Evolutionary conservation across 1,140 invertebrate species (phyloP).

Genomic region (Lordiphosa clarofinis): DNA sequence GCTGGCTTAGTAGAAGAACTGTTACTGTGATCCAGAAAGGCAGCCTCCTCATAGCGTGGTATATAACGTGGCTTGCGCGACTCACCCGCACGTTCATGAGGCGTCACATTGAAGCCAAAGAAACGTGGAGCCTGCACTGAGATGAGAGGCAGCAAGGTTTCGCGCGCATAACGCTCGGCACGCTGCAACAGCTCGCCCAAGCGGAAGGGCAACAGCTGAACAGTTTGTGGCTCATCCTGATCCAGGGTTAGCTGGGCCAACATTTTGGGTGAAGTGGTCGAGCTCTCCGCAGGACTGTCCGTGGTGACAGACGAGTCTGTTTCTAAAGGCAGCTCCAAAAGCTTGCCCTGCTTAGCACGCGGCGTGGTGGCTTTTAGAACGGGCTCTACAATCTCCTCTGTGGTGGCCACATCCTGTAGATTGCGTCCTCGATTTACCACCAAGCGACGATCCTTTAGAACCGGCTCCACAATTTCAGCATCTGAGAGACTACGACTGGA

Average conservation of each 20-base stretch:
- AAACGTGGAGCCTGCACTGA: conserved; percentile 88
- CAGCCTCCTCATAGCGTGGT: conserved; percentile 69
- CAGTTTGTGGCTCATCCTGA: conserved; percentile 81
- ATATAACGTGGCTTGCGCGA: conserved; percentile 76
- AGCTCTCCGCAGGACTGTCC: background rate
- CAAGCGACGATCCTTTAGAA: conserved; percentile 60
- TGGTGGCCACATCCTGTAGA: conserved; percentile 69
- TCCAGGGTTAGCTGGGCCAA: conserved; percentile 37
- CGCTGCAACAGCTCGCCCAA: conserved; percentile 88
- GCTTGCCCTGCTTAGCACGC: conserved; percentile 80
- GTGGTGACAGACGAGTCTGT: conserved; percentile 20
- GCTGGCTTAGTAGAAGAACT: conserved; percentile 6
- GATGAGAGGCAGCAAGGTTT: conserved; percentile 86
- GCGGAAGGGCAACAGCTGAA: conserved; percentile 88
- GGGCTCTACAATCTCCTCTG: conserved; percentile 85
- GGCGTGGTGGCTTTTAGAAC: conserved; percentile 83
- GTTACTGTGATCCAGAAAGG: conserved; percentile 38
- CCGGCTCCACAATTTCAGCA: conserved; percentile 79
- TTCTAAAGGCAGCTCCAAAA: conserved; percentile 44
- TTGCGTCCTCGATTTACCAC: conserved; percentile 56
- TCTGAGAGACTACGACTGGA: conserved; percentile 21
- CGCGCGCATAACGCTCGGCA: conserved; percentile 88
- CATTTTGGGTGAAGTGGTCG: conserved; percentile 35
- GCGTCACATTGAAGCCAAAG: conserved; percentile 81
- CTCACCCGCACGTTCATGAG: conserved; percentile 35